Conservation (phyloP, 2,888 invertebrate species). For the Caenorhabditis afra region DNA sequence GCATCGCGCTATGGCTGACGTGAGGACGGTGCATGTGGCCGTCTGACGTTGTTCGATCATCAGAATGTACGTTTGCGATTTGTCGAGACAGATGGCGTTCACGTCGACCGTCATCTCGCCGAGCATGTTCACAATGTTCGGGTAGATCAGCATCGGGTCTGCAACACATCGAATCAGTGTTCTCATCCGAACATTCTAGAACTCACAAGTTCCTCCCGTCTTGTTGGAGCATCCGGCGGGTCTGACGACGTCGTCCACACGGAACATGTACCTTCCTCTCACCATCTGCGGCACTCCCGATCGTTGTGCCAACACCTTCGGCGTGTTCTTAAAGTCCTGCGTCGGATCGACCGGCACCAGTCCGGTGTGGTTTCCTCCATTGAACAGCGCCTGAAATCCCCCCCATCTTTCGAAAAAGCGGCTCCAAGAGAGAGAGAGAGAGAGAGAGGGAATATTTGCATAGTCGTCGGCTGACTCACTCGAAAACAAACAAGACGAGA, state of each 20-base stretch:
- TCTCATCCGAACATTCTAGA: not conserved
- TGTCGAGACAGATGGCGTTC: conserved; percentile 94
- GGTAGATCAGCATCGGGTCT: conserved; percentile 82
- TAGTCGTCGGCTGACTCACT: conserved; percentile 38
- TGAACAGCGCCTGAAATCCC: conserved; percentile 77
- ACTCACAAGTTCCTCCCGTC: conserved; percentile 80
- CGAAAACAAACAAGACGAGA: conserved; percentile 27
- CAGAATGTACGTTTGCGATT: conserved; percentile 77
- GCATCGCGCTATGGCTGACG: conserved; percentile 79
- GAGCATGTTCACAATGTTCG: conserved; percentile 96
- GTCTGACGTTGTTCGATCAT: conserved; percentile 78
- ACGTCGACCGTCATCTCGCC: conserved; percentile 97
- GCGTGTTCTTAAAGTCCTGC: conserved; percentile 78
- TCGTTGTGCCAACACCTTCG: conserved; percentile 77
- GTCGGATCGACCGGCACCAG: conserved; percentile 80
- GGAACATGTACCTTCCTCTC: conserved; percentile 91
- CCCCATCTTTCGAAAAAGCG: not conserved
- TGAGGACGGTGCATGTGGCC: conserved; percentile 77
- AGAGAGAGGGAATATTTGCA: too few species aligned
- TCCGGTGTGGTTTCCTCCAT: conserved; percentile 80
- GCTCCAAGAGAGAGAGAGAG: too few species aligned
- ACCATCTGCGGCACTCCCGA: conserved; percentile 80
- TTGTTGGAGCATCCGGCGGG: conserved; percentile 88
- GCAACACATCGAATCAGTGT: conserved; percentile 9
- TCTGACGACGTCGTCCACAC: conserved; percentile 94